Base-by-base conservation (phyloP, 2,797 vertebrate genomes). In the Brachyalestes nurse region DNA sequence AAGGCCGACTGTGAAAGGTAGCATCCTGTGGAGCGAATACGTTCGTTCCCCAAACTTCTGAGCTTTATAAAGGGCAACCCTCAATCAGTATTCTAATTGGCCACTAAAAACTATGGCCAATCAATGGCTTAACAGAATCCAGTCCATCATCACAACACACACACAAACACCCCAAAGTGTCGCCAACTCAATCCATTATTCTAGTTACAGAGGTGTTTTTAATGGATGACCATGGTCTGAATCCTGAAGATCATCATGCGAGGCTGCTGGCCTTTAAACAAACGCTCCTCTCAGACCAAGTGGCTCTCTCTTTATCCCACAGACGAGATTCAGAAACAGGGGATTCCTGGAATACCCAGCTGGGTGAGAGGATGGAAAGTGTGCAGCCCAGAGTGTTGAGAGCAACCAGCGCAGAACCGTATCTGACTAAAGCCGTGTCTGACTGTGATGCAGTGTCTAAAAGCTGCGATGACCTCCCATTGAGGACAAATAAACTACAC, bases 221-320 rank as follows among this genome's bases (percentile, higher is more conserved):
- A 62, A 60, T 62, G 64, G 38, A 79, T 49, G 47, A 49, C 67
- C 45, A 53, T 58, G 57, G 8, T 34, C 45, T 77, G 34, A 81
- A 34, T 65, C 60, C 42, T 65, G 42, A 72, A 21, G 28, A 65
- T 67, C 58, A 13, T n/a, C n/a, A n/a, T n/a, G 19, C 76, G 55
- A 64, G 8, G 55, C 72, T 72, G 40, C 61, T 84, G 81, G 76
- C 77, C 42, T 78, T 64, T 64, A 40, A 79, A 55, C 66, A 85
- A 78, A 81, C 80, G 0, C 0, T 6, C 69, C 38, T 72, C 28
- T 79, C 14, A 40, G 77, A 80, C 75, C 25, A 28, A 75, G 28
- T 12, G 77, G 21, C 85, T 82, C 58, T 62, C 77, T 23, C 40
- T 81, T 84, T 86, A 88, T 88, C 86, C 86, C 65, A 62, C 40